Base-by-base conservation (phyloP, 2,113 vertebrate species). In the Crotophaga sulcirostris region DNA sequence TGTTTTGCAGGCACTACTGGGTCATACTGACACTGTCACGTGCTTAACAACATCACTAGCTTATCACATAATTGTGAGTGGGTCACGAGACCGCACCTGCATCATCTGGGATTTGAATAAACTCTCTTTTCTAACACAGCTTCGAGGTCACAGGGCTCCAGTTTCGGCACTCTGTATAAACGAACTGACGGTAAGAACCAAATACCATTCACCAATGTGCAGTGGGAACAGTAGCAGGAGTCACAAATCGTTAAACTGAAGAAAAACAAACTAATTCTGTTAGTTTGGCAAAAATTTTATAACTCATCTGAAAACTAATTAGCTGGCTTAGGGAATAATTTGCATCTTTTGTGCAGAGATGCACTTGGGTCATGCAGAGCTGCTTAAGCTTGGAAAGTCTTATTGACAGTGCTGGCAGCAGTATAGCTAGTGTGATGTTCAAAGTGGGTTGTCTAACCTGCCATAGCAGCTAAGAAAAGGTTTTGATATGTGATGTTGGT, bases 41-140 rank as follows among this genome's bases (percentile, higher is more conserved):
- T 99, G 99, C 56, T 93, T 99, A 63, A 99, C 99, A 0, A 99
- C 99, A 0, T 99, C 99, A 0, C 96, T 99, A 6, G 98, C 99
- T 9, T 99, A 99, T 93, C 99, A 99, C 97, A 99, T 99, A 3
- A 98, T 99, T 0, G 99, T 99, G 73, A 99, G 99, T 3, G 99
- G 99, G 26, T 99, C 99, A 6, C 98, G 99, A 14, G 99, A 99
- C 91, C 98, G 99, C 47, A 99, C 99, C 81, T 99, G 99, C 97
- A 99, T 99, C 98, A 98, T 99, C 91, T 99, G 99, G 99, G 99
- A 99, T 90, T 98, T 99, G 92, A 99, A 99, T 92, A 99, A 99
- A 89, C 98, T 99, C 7, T 99, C 99, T 2, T 99, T 99, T 81
- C 98, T 99, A 44, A 99, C 99, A 3, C 99, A 99, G 96, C 98